Conservation (phyloP, 2,797 vertebrate species). For the Molossus alvarezi region DNA sequence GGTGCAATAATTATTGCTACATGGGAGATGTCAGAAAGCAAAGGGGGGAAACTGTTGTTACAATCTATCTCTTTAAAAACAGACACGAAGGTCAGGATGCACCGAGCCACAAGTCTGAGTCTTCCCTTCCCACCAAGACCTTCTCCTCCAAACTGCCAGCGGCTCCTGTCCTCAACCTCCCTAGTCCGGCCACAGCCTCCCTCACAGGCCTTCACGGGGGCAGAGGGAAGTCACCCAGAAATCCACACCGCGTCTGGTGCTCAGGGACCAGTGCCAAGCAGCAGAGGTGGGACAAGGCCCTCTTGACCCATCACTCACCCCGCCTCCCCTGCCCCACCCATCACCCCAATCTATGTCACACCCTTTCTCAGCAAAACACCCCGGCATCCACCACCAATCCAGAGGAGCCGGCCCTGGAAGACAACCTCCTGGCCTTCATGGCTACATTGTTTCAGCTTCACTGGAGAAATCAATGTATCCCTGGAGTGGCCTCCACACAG, state of each 20-base stretch:
- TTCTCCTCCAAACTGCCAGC: background rate
- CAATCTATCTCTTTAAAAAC: background rate
- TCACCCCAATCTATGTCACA: accelerated
- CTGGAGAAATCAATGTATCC: background rate
- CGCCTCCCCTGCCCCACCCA: too few relatives aligned
- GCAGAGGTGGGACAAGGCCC: background rate
- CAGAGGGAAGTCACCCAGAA: accelerated
- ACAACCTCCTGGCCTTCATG: background rate
- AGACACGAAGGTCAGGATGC: background rate
- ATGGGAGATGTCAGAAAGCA: background rate
- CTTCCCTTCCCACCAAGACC: too few relatives aligned
- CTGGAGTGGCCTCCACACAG: background rate
- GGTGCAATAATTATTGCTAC: background rate
- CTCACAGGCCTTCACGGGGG: background rate
- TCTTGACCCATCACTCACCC: background rate
- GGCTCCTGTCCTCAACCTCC: accelerated
- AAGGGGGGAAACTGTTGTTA: background rate
- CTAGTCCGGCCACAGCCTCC: accelerated
- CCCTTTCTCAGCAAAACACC: background rate
- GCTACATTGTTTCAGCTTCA: background rate
- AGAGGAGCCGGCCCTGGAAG: background rate
- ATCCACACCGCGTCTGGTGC: background rate
- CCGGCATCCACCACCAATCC: background rate
- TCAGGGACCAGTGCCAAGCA: too few relatives aligned
- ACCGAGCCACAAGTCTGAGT: background rate